Conservation (phyloP, 1,140 invertebrate species). For the Pseudomyrmex flavicornis region DNA sequence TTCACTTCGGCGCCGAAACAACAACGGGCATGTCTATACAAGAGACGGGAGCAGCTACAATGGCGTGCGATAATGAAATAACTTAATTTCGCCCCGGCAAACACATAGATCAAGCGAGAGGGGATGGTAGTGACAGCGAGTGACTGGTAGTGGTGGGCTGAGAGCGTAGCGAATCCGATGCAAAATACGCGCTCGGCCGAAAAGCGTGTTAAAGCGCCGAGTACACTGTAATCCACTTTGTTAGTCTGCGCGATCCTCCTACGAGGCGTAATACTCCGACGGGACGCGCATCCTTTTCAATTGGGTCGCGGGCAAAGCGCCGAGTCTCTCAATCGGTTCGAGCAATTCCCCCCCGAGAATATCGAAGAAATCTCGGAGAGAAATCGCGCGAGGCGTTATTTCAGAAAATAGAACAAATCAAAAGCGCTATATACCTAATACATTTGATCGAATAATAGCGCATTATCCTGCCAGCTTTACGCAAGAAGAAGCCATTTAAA, state of each 20-base stretch:
- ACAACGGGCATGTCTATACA: constrained; percentile 33
- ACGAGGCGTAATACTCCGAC: neutral
- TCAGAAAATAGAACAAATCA: neutral
- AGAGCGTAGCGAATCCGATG: constrained; percentile 54
- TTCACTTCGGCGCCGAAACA: constrained; percentile 69
- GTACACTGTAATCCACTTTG: constrained; percentile 67
- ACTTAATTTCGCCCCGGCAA: constrained; percentile 71
- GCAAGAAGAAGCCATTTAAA: constrained; percentile 7
- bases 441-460: neutral
- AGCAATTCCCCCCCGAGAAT: neutral
- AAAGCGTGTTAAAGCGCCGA: constrained; percentile 53
- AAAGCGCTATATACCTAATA: neutral
- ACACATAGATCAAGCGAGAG: constrained; percentile 71
- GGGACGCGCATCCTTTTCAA: constrained; percentile 28
- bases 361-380: neutral
- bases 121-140: constrained; percentile 34
- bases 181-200: constrained; percentile 64
- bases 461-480: neutral
- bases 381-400: neutral
- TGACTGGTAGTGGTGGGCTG: constrained; percentile 1
- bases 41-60: constrained; percentile 22
- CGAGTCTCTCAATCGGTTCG: constrained; percentile 14
- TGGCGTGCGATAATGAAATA: constrained; percentile 70
- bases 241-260: constrained; percentile 41
- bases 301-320: constrained; percentile 7